A percentile compares a stretch with the other conserved stretches of the same genome.
Evolutionary conservation across 2,888 invertebrate genomes (phyloP).

Genomic region (Drosophila neutralis): DNA sequence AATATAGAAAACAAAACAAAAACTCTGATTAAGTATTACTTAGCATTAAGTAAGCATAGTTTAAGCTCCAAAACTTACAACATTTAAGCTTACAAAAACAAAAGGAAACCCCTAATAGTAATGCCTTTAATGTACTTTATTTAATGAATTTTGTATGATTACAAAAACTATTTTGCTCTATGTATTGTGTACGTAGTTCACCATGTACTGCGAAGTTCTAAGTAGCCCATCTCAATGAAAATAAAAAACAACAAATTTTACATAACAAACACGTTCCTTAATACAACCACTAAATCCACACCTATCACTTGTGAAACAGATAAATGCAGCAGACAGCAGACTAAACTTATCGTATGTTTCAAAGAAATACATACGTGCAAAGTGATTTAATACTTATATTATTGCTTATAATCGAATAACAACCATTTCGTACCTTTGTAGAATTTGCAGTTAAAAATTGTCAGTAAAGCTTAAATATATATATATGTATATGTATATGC

Average conservation of each 20-base stretch:
- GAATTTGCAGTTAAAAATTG: constrained; percentile 85
- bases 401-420: constrained; percentile 46
- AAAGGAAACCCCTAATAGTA: constrained; percentile 28
- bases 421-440: constrained; percentile 82
- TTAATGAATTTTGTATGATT: constrained; percentile 49
- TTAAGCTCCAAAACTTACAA: constrained; percentile 59
- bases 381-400: constrained; percentile 41
- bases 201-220: constrained; percentile 47
- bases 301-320: constrained; percentile 25
- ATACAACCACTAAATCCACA: constrained; percentile 30
- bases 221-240: constrained; percentile 47
- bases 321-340: constrained; percentile 28
- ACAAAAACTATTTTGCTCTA: constrained; percentile 54
- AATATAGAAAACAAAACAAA: constrained; percentile 39
- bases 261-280: constrained; percentile 63
- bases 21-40: constrained; percentile 82
- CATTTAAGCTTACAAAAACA: constrained; percentile 43
- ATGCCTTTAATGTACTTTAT: constrained; percentile 63
- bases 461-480: constrained; percentile 48
- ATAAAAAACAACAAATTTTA: constrained; percentile 39
- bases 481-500: neutral
- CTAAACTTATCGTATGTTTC: constrained; percentile 29
- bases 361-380: constrained; percentile 29
- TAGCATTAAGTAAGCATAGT: constrained; percentile 68
- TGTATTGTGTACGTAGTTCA: constrained; percentile 67